phyloP scores from a whole-genome alignment of 2,888 invertebrate species.

The Cremastinae sp. region DNA sequence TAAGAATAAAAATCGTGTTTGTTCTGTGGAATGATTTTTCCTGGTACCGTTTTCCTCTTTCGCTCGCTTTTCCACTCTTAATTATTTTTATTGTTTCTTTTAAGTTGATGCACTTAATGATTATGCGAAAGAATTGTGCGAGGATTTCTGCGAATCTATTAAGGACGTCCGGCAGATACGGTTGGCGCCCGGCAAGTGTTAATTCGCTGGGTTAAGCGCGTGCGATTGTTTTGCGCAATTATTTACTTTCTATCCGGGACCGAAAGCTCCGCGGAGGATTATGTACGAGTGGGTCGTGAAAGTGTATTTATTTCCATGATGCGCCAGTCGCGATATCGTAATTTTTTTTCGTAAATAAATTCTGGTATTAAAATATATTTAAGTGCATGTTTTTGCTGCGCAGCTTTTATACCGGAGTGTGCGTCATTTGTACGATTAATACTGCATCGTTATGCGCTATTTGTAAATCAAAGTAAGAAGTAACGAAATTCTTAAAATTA shows the following conservation, averaged over 20 bases:
- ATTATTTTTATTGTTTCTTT: too few relatives aligned
- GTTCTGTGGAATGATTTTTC: too few relatives aligned
- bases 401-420: too few relatives aligned
- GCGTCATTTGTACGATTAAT: too few relatives aligned
- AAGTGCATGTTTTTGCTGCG: slow-evolving; percentile 16
- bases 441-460: too few relatives aligned
- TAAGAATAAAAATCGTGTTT: too few relatives aligned
- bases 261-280: slow-evolving; percentile 60
- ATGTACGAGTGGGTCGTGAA: slow-evolving; percentile 64
- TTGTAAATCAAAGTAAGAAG: too few relatives aligned
- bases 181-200: slow-evolving; percentile 48
- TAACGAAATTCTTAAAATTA: too few relatives aligned
- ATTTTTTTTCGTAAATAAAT: background rate
- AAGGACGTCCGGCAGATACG: slow-evolving; percentile 46
- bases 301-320: slow-evolving; percentile 67
- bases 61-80: background rate
- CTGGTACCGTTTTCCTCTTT: too few relatives aligned
- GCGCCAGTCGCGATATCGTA: slow-evolving; percentile 28
- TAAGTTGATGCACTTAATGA: too few relatives aligned
- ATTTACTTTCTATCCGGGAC: slow-evolving; percentile 65
- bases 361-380: background rate
- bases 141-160: slow-evolving; percentile 1
- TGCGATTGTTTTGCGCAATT: slow-evolving; percentile 63
- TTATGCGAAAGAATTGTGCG: background rate
- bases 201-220: slow-evolving; percentile 45